Evolutionary conservation across 2,888 invertebrate genomes (phyloP).

Genomic region (Parelbella ahira): DNA sequence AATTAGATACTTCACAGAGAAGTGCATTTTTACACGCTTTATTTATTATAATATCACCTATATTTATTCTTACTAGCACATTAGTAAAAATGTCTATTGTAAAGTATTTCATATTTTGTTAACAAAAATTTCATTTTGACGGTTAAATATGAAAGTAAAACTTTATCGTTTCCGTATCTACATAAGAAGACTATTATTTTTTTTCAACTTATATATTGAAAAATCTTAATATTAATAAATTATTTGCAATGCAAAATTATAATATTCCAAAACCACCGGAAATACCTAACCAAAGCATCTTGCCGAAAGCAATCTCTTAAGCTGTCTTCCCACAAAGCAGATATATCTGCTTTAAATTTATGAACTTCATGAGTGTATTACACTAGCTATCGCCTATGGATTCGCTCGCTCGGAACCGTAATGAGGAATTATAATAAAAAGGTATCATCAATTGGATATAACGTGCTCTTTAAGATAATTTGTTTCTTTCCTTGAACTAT

Average conservation of each 20-base stretch:
- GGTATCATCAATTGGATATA: neutral
- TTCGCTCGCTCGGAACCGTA: neutral
- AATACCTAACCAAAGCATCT: constrained; percentile 13
- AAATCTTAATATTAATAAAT: neutral
- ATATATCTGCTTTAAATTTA: constrained; percentile 24
- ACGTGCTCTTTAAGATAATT: neutral
- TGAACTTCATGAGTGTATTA: constrained; percentile 17
- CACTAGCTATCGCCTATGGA: constrained; percentile 1
- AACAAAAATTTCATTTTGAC: no score
- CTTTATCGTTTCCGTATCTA: no score
- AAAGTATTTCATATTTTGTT: no score
- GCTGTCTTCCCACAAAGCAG: constrained; percentile 23
- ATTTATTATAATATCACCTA: no score
- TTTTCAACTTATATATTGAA: no score
- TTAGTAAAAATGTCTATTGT: no score
- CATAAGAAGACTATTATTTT: neutral
- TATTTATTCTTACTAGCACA: no score
- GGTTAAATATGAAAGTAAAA: no score
- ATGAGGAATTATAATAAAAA: neutral
- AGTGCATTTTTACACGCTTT: no score
- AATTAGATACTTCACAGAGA: no score
- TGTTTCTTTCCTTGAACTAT: neutral
- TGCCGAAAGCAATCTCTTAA: constrained; percentile 26
- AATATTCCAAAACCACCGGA: constrained; percentile 15
- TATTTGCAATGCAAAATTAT: constrained; percentile 9